Evolutionary conservation across 2,797 vertebrate genomes (phyloP).

Genomic region (Leucoraja ocellata): DNA sequence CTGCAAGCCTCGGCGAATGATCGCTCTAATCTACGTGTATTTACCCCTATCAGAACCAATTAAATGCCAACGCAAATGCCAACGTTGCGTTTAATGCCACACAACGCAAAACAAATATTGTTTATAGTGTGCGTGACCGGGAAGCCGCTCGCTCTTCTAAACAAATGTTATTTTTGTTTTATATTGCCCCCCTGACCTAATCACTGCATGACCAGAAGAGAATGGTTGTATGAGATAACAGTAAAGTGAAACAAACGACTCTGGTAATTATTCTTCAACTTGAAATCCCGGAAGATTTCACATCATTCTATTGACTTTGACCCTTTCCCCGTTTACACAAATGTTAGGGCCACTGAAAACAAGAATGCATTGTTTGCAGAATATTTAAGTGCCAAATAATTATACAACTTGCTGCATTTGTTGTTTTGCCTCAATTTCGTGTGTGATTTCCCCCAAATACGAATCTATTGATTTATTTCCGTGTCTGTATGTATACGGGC

Average conservation of each 20-base stretch:
- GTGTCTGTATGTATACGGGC: neutral
- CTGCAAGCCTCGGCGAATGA: constrained; percentile 27
- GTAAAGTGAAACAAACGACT: neutral
- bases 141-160: neutral
- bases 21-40: constrained; percentile 35
- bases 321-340: neutral
- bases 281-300: neutral
- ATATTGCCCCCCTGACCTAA: neutral
- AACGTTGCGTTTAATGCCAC: neutral
- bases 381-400: neutral
- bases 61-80: neutral
- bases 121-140: neutral
- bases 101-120: neutral
- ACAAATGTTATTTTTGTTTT: neutral
- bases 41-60: constrained; percentile 39
- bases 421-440: neutral
- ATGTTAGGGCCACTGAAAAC: neutral
- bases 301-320: neutral
- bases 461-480: neutral
- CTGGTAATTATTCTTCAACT: neutral
- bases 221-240: neutral
- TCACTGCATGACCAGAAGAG: neutral
- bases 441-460: neutral
- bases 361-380: neutral
- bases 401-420: neutral